Conservation (phyloP, 1,140 invertebrate species). For the Hesperophylax magnus region DNA sequence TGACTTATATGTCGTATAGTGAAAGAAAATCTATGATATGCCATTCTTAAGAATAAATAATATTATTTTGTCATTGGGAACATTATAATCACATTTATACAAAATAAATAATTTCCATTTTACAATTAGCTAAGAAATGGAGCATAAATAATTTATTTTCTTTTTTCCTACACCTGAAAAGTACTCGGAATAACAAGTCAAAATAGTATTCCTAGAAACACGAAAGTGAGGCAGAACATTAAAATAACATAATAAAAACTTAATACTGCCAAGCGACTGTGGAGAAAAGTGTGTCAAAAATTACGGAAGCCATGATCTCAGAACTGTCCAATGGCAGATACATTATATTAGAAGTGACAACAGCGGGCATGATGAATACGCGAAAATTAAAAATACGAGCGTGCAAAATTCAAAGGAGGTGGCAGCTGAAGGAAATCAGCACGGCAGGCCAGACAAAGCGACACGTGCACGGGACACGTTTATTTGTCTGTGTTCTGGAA, state of each 20-base stretch:
- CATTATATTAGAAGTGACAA: conserved; percentile 10
- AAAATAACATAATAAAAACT: neutral
- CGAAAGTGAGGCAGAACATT: conserved; percentile 10
- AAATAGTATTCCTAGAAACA: conserved; percentile 6
- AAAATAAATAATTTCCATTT: too few relatives aligned
- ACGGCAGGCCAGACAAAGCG: neutral
- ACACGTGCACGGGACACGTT: neutral
- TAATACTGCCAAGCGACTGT: neutral
- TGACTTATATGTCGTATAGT: too few relatives aligned
- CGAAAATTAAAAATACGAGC: conserved; percentile 1
- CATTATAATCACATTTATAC: too few relatives aligned
- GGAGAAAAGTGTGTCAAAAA: conserved; percentile 35
- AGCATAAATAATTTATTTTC: too few relatives aligned
- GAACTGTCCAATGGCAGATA: neutral
- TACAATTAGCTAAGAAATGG: too few relatives aligned
- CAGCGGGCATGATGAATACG: neutral
- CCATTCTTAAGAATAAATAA: too few relatives aligned
- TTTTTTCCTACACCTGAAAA: neutral
- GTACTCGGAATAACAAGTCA: conserved; percentile 1
- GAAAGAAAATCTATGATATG: too few relatives aligned
- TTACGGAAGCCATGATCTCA: conserved; percentile 27
- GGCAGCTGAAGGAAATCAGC: too few relatives aligned
- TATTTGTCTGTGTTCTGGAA: neutral
- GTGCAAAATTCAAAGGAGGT: conserved; percentile 7
- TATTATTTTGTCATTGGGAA: too few relatives aligned